These are phyloP conservation scores for Aphelenchoides fujianensis DNA, from an alignment of 1,140 invertebrate genomes.

Conservation along the genomic window DNA sequence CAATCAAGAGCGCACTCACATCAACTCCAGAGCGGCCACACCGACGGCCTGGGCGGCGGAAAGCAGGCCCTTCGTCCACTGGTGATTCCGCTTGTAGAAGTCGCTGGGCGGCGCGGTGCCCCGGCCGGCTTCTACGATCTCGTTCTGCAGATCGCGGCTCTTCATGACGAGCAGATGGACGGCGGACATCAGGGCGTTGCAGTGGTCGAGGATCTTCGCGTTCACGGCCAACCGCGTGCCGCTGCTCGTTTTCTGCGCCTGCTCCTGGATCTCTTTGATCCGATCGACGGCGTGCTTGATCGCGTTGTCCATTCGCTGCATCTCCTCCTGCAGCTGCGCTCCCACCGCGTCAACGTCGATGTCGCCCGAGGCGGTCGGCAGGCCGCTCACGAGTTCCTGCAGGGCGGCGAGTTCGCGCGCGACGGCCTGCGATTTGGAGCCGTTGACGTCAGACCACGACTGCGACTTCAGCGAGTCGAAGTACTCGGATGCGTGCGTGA, in stretches of 20 bases:
- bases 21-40: constrained; percentile 42
- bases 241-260: constrained; percentile 72
- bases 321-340: constrained; percentile 70
- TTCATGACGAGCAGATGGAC: constrained; percentile 84
- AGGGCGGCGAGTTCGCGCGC: constrained; percentile 38
- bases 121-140: constrained; percentile 82
- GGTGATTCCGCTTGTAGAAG: constrained; percentile 95
- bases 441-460: constrained; percentile 21
- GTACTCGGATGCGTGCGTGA: not conserved
- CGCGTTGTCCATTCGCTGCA: constrained; percentile 76
- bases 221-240: constrained; percentile 94
- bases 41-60: constrained; percentile 96
- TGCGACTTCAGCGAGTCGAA: not conserved
- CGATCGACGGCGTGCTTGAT: constrained; percentile 66
- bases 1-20: constrained; percentile 14
- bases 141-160: constrained; percentile 80
- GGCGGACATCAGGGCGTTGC: constrained; percentile 85
- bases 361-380: constrained; percentile 68
- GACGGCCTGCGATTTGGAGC: constrained; percentile 19
- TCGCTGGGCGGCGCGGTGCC: constrained; percentile 75
- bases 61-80: constrained; percentile 94
- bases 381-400: constrained; percentile 51
- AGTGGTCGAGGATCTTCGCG: constrained; percentile 91
- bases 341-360: constrained; percentile 63
- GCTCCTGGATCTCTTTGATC: constrained; percentile 60